Evolutionary conservation across 2,888 invertebrate genomes (phyloP).

Genomic region (Venusia cambrica): DNA sequence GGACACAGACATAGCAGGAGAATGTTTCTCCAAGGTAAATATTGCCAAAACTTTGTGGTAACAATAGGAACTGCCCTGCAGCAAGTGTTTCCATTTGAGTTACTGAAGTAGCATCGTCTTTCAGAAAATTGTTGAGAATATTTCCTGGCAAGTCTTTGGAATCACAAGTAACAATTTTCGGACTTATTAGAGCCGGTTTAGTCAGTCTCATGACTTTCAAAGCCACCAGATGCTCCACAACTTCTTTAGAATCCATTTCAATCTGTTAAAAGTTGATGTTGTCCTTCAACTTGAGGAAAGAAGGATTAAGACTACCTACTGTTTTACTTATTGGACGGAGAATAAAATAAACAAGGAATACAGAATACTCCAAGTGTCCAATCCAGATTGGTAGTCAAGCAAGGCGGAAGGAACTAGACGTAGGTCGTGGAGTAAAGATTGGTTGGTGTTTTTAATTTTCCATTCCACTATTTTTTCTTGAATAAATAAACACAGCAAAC

Average conservation of each 20-base stretch:
- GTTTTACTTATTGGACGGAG: too few species aligned
- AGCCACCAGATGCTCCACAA: constrained; percentile 82
- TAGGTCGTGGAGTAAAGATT: too few species aligned
- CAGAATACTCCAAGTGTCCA: too few species aligned
- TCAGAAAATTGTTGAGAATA: constrained; percentile 87
- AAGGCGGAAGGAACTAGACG: too few species aligned
- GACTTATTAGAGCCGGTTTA: constrained; percentile 92
- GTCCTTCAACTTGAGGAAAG: too few species aligned
- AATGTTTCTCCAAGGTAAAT: constrained; percentile 99
- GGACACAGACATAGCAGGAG: constrained; percentile 97
- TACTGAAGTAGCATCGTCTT: constrained; percentile 92
- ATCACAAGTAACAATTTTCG: constrained; percentile 91
- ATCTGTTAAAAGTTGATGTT: too few species aligned
- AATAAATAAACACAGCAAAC: too few species aligned
- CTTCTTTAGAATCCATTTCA: constrained; percentile 83
- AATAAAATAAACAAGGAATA: too few species aligned
- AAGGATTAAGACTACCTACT: too few species aligned
- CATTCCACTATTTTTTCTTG: too few species aligned
- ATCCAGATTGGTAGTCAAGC: too few species aligned
- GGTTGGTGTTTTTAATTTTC: too few species aligned
- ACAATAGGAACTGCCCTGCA: constrained; percentile 93
- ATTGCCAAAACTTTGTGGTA: constrained; percentile 98
- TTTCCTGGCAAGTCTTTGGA: constrained; percentile 91
- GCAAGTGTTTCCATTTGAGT: constrained; percentile 90
- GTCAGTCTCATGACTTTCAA: constrained; percentile 96